Evolutionary conservation across 1,140 invertebrate species (phyloP).

Genomic region (Mercenaria mercenaria): DNA sequence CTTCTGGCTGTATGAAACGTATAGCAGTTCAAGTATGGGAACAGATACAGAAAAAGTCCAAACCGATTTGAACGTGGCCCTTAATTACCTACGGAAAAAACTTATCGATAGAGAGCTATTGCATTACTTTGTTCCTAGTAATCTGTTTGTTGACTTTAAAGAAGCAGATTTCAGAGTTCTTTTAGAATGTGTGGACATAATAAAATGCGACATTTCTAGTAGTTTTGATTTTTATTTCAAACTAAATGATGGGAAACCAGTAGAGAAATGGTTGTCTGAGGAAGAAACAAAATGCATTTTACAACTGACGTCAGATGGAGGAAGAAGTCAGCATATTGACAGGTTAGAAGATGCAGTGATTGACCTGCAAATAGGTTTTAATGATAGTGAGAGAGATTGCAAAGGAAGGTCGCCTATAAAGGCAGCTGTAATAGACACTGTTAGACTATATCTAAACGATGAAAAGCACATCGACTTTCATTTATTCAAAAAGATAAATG

Average conservation of each 20-base stretch:
- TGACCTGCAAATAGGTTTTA: background rate
- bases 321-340: background rate
- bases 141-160: slow-evolving; percentile 5
- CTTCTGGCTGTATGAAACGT: background rate
- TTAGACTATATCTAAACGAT: background rate
- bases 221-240: background rate
- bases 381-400: background rate
- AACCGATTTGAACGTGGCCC: background rate
- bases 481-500: background rate
- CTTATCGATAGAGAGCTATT: background rate
- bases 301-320: background rate
- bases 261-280: background rate
- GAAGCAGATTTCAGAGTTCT: background rate
- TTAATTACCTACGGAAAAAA: background rate
- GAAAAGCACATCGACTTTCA: background rate
- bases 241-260: background rate
- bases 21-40: background rate
- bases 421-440: background rate
- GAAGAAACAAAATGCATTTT: background rate
- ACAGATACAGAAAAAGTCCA: background rate
- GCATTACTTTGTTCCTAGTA: slow-evolving; percentile 5
- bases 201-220: background rate
- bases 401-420: background rate
- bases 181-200: background rate
- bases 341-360: background rate